Conservation (phyloP, 2,113 vertebrate species). For the Mesembrinibis cayennensis region DNA sequence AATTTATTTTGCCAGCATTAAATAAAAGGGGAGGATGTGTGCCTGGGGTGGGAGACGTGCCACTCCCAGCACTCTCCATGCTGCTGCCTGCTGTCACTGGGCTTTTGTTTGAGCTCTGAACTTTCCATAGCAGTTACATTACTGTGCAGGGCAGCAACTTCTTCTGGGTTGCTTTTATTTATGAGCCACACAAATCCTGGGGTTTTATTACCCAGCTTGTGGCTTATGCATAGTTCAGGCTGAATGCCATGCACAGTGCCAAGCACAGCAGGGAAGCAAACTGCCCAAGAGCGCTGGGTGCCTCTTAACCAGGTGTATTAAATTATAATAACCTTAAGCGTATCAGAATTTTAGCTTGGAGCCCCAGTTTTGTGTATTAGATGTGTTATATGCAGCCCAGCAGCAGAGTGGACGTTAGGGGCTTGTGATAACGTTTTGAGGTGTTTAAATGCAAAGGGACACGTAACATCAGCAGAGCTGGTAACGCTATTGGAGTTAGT, state of each 20-base stretch:
- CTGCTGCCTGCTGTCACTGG: neutral
- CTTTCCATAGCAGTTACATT: neutral
- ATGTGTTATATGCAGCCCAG: neutral
- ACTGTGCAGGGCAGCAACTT: neutral
- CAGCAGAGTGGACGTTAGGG: neutral
- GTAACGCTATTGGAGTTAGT: neutral
- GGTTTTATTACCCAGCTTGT: neutral
- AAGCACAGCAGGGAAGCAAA: rapidly evolving
- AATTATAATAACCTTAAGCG: neutral
- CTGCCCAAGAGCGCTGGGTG: rapidly evolving
- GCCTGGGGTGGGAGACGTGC: neutral
- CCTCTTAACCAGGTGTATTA: neutral
- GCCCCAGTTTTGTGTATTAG: neutral
- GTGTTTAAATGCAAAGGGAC: neutral
- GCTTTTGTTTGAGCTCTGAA: neutral
- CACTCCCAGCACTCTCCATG: rapidly evolving
- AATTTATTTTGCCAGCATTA: neutral
- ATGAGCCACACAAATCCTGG: neutral
- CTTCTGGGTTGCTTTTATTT: neutral
- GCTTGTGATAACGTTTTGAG: neutral
- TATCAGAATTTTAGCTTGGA: neutral
- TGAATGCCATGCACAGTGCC: rapidly evolving
- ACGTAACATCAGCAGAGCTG: rapidly evolving
- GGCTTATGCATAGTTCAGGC: neutral
- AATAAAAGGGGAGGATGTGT: neutral